Percentiles rank a stretch among this genome's conserved stretches.
Evolutionary conservation across 2,113 vertebrate species (phyloP).

Genomic region (Anoura caudifer): DNA sequence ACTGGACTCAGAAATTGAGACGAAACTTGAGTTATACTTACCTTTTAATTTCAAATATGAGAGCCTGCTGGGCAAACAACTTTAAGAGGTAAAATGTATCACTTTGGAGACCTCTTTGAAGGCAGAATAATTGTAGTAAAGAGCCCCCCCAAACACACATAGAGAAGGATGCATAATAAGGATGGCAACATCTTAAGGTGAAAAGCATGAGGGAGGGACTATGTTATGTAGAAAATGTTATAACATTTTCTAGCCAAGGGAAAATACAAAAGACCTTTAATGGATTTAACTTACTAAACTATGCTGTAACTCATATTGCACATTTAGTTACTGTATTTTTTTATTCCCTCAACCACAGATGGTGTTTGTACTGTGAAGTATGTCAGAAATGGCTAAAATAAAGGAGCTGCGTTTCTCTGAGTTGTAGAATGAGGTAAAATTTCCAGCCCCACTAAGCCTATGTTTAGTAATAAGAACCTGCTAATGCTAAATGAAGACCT

Average conservation of each 20-base stretch:
- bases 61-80: background rate
- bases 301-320: background rate
- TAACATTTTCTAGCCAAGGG: background rate
- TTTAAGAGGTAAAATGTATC: background rate
- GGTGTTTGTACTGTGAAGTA: background rate
- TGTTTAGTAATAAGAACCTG: background rate
- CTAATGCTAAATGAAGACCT: background rate
- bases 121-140: background rate
- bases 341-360: background rate
- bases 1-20: background rate
- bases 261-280: background rate
- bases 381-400: background rate
- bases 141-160: fast-evolving
- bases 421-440: background rate
- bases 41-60: background rate
- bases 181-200: background rate
- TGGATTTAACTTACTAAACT: background rate
- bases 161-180: background rate
- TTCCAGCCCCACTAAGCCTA: background rate
- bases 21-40: background rate
- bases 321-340: background rate
- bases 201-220: background rate
- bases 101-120: background rate
- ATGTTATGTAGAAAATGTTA: background rate
- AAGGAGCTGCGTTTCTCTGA: background rate